Conservation (phyloP, 1,140 invertebrate genomes). For the Hirudo medicinalis region DNA sequence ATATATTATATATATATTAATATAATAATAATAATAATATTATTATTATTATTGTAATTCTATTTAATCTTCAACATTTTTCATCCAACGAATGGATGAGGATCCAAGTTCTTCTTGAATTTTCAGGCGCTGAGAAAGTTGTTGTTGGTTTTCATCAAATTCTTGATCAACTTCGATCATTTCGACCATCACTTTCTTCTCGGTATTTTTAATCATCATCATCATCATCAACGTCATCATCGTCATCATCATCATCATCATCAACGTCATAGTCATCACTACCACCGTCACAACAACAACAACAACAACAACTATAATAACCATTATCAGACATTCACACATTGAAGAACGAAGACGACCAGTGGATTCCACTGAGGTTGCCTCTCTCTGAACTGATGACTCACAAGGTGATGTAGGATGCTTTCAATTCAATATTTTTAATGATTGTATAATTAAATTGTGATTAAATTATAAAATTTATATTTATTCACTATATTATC, state of each 20-base stretch:
- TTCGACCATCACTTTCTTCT: not conserved
- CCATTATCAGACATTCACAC: not conserved
- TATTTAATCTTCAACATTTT: too few species aligned
- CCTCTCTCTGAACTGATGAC: not conserved
- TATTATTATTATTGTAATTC: too few species aligned
- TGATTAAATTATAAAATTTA: not conserved
- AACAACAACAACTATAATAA: not conserved
- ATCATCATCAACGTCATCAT: not conserved
- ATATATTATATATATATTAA: too few species aligned
- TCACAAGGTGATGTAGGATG: not conserved
- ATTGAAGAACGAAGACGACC: not conserved
- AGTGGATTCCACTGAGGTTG: not conserved
- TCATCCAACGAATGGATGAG: too few species aligned
- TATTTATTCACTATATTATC: too few species aligned
- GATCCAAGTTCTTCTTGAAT: not conserved
- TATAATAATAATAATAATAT: too few species aligned
- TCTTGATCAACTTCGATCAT: not conserved
- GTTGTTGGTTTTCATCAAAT: not conserved
- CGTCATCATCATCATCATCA: too few species aligned
- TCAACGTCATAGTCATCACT: not conserved
- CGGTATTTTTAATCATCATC: not conserved
- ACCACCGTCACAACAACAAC: not conserved
- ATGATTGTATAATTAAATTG: not conserved
- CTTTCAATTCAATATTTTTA: not conserved
- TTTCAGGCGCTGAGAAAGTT: not conserved